These are phyloP conservation scores for Varroa destructor DNA, from an alignment of 1,140 invertebrate genomes.

Conservation along the genomic window DNA sequence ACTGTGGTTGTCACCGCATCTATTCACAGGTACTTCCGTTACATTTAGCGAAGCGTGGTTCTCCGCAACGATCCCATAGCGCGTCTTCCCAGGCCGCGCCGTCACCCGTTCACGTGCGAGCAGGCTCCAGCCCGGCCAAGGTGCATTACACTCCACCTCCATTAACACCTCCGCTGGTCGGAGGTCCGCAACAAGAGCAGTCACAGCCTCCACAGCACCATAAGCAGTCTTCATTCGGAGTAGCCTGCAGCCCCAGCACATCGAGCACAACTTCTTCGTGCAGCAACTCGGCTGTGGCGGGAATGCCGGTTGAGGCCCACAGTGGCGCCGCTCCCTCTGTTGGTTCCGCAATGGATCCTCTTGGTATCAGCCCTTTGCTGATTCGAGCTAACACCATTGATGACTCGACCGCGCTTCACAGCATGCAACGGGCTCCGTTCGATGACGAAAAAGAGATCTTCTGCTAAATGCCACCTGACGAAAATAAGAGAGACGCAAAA, in stretches of 20 bases:
- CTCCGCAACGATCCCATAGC: slow-evolving; percentile 26
- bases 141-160: slow-evolving; percentile 18
- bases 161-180: neutral
- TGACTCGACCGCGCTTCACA: slow-evolving; percentile 8
- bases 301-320: too few relatives aligned
- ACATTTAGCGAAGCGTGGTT: slow-evolving; percentile 24
- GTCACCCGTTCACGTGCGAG: slow-evolving; percentile 25
- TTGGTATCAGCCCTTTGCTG: neutral
- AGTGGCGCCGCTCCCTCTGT: too few relatives aligned
- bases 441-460: slow-evolving; percentile 27
- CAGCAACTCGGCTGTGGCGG: too few relatives aligned
- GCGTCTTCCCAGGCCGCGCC: slow-evolving; percentile 27
- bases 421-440: neutral
- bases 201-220: neutral
- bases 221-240: neutral
- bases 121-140: slow-evolving; percentile 26
- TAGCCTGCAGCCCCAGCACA: neutral
- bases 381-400: slow-evolving; percentile 21
- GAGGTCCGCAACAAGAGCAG: neutral
- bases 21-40: slow-evolving; percentile 21
- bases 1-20: too few relatives aligned
- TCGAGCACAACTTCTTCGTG: too few relatives aligned
- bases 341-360: too few relatives aligned
- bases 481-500: neutral
- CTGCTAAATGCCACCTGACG: neutral